phyloP scores from a whole-genome alignment of 1,140 invertebrate genomes.

The Scaptomyza graminum region DNA sequence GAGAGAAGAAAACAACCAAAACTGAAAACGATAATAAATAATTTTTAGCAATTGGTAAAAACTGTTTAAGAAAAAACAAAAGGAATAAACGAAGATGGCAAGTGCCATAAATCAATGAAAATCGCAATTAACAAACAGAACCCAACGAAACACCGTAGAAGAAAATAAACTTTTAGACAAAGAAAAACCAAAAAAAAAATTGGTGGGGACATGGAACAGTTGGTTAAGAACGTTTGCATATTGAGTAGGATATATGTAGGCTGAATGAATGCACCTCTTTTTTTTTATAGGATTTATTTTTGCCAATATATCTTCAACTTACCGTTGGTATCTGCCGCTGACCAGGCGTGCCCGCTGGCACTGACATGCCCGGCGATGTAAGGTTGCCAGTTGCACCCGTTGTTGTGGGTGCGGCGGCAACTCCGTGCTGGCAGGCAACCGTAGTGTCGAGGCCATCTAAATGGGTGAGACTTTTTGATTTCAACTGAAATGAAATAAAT shows the following conservation, averaged over 20 bases:
- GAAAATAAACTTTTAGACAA: not conserved
- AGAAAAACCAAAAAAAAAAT: not conserved
- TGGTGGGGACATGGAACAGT: constrained; percentile 4
- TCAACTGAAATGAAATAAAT: constrained; percentile 73
- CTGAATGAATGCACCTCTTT: constrained; percentile 3
- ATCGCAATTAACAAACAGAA: not conserved
- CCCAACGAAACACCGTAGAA: not conserved
- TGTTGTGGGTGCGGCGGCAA: constrained; percentile 34
- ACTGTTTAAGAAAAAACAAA: not conserved
- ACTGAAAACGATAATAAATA: not conserved
- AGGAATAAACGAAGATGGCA: not conserved
- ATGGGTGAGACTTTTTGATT: constrained; percentile 84
- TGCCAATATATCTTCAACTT: constrained; percentile 33
- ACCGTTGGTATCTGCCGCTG: constrained; percentile 59
- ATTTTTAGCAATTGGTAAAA: not conserved
- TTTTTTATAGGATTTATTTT: not conserved
- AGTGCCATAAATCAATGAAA: not conserved
- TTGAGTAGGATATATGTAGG: not conserved
- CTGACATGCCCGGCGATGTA: constrained; percentile 18
- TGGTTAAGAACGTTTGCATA: constrained; percentile 4
- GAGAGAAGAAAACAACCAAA: constrained; percentile 1
- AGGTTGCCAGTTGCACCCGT: not conserved
- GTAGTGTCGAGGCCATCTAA: constrained; percentile 79
- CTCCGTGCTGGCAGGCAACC: constrained; percentile 70
- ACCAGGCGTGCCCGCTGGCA: constrained; percentile 41